Evolutionary conservation across 2,888 invertebrate species (phyloP), one percentile per base, ranked within the genome.

Genomic region (Dromius quadrimaculatus): DNA sequence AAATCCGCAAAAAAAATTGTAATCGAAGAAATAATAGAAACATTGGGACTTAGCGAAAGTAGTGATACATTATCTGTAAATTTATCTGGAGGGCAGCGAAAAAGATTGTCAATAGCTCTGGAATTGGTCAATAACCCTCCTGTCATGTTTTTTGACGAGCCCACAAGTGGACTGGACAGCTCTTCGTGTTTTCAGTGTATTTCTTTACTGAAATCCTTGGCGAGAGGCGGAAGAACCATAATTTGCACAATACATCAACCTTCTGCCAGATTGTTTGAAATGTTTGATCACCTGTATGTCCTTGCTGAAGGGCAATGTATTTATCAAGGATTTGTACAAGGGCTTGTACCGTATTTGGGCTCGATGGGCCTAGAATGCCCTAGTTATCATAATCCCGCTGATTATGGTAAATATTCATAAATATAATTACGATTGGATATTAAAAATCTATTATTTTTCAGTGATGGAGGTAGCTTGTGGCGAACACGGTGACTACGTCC

Each of bases 181-280:
- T 94, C 95, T 34, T 93, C 96, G 62, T 96, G 96, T 84, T 95
- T 94, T 84, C 95, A 95, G 83, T 93, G 96, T 82, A 90, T 97
- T 79, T 92, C 91, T 72, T 83, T 97, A 78, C 85, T 97, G 79
- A 95, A 95, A 83, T 92, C 92, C 0, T 83, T 97, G 76, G 94
- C 97, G 9, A 87, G 93, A 76, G 94, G 94, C 59, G 91, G 92
- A 0, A 88, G 97, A 74, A 97, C 97, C 22, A 93, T 97, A 73
- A 94, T 97, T 74, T 97, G 97, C 80, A 97, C 97, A 38, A 97
- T 97, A 76, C 97, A 97, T 84, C 97, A 98, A 82, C 97, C 97
- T 8, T 95, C 95, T 75, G 97, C 97, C 32, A 89, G 97, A 76
- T 85, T 97, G 50, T 97, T 97, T 79, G 97, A 97, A 84, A 96